Evolutionary conservation across 2,888 invertebrate species (phyloP).

Genomic region (Parnassius smintheus): DNA sequence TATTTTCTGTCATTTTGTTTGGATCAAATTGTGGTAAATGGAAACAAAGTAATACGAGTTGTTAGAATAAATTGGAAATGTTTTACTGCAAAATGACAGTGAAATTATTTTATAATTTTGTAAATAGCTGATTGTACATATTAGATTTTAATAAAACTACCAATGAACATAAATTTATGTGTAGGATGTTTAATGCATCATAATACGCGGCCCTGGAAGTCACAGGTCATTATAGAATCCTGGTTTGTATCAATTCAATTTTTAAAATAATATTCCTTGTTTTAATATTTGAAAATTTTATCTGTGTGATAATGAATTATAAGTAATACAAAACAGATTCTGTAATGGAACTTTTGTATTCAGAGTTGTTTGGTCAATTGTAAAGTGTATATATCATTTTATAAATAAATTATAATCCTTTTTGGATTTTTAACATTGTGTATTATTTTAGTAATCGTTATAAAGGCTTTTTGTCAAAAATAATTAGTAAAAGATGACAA

Average conservation of each 20-base stretch:
- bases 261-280: conserved; percentile 19
- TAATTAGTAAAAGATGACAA: no score
- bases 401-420: conserved; percentile 78
- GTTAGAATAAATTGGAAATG: conserved; percentile 33
- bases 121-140: conserved; percentile 63
- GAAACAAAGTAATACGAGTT: conserved; percentile 45
- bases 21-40: conserved; percentile 33
- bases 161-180: conserved; percentile 54
- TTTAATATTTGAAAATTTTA: conserved; percentile 26
- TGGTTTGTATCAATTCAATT: conserved; percentile 31
- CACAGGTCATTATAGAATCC: conserved; percentile 47
- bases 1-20: conserved; percentile 34
- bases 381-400: conserved; percentile 79
- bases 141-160: conserved; percentile 58
- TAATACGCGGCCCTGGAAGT: conserved; percentile 51
- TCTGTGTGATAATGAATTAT: conserved; percentile 20
- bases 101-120: conserved; percentile 43
- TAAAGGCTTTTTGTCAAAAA: no score
- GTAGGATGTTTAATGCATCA: conserved; percentile 63
- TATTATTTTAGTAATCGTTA: conserved; percentile 45
- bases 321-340: conserved; percentile 29
- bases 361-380: conserved; percentile 70
- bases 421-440: conserved; percentile 66
- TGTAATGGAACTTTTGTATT: conserved; percentile 50
- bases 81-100: conserved; percentile 51